Base-by-base conservation (phyloP, 2,888 invertebrate species). In the Psococerastis gibbosa region DNA sequence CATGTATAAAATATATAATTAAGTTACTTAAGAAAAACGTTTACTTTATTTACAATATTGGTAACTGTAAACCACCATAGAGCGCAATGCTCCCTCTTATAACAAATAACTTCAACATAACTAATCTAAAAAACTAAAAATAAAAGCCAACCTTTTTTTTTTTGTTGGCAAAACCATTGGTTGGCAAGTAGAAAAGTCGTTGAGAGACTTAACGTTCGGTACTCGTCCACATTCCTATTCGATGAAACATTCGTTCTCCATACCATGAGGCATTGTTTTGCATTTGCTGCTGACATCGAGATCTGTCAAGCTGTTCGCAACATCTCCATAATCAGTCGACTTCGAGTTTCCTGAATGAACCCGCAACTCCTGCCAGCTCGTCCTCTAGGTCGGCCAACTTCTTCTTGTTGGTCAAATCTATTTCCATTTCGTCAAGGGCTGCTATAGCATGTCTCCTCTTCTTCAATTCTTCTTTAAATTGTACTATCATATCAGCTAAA, bases 281-380 rank as follows among this genome's bases (percentile, higher is more conserved):
- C n/a, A n/a, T n/a, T n/a, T n/a, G n/a, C n/a, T n/a, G n/a, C n/a
- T n/a, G n/a, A n/a, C n/a, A n/a, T n/a, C n/a, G n/a, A n/a, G n/a
- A n/a, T n/a, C n/a, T n/a, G n/a, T n/a, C n/a, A n/a, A n/a, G n/a
- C n/a, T n/a, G n/a, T n/a, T n/a, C n/a, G n/a, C n/a, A n/a, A n/a
- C n/a, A n/a, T n/a, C n/a, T n/a, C n/a, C n/a, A n/a, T n/a, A n/a
- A n/a, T 65, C 70, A 81, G 61, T 81, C 81, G 27, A 81, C 79
- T 66, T 81, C 79, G 43, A 81, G 67, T 60, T 80, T 80, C 49
- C 81, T 68, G 58, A 81, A 81, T 55, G 79, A 80, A 43, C 81
- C 81, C 3, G 74, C 77, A 22, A 81, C 68, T 2, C 78, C 79
- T 0, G 80, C 81, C 0, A 79, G 79, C 2, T 81, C 71, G 1